These are phyloP conservation scores for Campylomormyrus numenius DNA, from an alignment of 2,113 vertebrate species.

Conservation along the genomic window DNA sequence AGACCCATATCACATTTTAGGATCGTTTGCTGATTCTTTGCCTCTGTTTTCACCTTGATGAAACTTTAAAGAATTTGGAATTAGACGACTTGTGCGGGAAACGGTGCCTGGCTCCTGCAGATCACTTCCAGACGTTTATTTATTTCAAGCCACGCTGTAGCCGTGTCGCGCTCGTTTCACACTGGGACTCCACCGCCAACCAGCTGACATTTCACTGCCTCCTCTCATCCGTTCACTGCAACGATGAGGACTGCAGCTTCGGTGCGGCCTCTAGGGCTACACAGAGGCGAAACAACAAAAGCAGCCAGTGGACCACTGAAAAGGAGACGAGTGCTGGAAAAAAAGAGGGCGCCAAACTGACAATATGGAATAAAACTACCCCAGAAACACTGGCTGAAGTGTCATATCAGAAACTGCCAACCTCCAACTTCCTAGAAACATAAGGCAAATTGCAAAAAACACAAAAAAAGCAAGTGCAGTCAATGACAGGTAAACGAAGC, in stretches of 20 bases:
- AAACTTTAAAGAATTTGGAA: not conserved
- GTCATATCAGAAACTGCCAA: not conserved
- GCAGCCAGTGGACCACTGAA: not conserved
- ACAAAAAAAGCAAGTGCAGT: not conserved
- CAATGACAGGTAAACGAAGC: not conserved
- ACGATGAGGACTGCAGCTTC: not conserved
- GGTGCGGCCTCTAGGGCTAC: not conserved
- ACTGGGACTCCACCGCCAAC: not conserved
- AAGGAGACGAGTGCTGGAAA: not conserved
- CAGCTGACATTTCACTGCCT: not conserved
- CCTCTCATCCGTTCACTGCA: not conserved
- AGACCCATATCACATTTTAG: not conserved
- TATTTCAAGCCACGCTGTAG: not conserved
- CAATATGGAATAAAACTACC: not conserved
- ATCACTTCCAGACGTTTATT: not conserved
- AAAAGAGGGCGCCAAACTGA: not conserved
- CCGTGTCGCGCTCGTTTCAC: not conserved
- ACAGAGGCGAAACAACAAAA: not conserved
- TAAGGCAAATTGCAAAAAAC: not conserved
- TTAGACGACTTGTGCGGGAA: not conserved
- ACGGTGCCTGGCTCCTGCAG: not conserved
- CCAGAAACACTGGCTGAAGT: not conserved
- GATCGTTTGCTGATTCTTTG: not conserved
- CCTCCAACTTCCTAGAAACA: not conserved
- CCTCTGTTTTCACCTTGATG: not conserved